Base-by-base conservation (phyloP, 2,888 invertebrate genomes). In the Drosophila paranaensis region DNA sequence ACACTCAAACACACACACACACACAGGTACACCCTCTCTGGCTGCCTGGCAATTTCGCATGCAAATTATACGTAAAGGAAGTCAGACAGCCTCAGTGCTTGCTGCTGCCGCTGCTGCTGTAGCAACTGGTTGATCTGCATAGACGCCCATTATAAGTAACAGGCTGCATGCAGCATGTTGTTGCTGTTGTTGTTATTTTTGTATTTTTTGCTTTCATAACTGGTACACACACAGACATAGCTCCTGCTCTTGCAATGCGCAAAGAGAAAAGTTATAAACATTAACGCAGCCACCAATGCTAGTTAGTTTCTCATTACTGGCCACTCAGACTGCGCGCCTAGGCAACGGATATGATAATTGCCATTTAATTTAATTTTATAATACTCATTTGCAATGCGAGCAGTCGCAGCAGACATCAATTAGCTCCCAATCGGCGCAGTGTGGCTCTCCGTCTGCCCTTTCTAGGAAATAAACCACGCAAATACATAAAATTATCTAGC, bases 61-160 rank as follows among this genome's bases (percentile, higher is more conserved):
- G 82, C 81, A 82, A 80, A 82, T 82, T 82, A 78, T 82, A 75
- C 69, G 73, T 71, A 80, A 76, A 82, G 82, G 80, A 81, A 81
- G 80, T 82, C 64, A 71, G 74, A 58, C 70, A 63, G 64, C 53
- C 71, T 48, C 56, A 60, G 56, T 33, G 10, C 33, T 40, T n/a
- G 54, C 30, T 45, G 40, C 45, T 43, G 54, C 30, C 40, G 40
- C 45, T 43, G 42, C 40, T 46, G 33, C 40, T 55, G 63, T 2
- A 20, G 20, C 54, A 79, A 81, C 77, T 74, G 71, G 77, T 80
- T 81, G 73, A 75, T 78, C 72, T 78, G 71, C 74, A 74, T 69
- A 77, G 77, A 77, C 77, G 79, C 77, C 79, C 74, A 85, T 82
- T 82, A 82, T 77, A 82, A 65, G 69, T 67, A 74, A 71, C 62